These are phyloP conservation scores for Pogona vitticeps DNA, from an alignment of 2,113 vertebrate species.

Conservation along the genomic window DNA sequence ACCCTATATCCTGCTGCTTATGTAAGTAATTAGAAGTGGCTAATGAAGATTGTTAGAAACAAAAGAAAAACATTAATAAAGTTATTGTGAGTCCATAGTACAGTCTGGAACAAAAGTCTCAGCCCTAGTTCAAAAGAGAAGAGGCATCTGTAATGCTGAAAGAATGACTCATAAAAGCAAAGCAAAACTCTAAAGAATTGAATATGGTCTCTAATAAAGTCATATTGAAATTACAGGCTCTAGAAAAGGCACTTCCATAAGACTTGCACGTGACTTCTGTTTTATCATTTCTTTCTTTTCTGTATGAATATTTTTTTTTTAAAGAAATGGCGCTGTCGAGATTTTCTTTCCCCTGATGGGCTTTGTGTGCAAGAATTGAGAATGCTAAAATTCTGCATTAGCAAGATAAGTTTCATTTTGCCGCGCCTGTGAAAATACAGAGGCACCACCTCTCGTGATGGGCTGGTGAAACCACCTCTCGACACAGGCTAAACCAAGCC, in stretches of 20 bases:
- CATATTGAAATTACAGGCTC: background rate
- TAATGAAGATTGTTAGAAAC: background rate
- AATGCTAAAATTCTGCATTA: background rate
- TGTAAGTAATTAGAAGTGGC: background rate
- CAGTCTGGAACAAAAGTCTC: too few species aligned
- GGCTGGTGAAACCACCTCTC: conserved; percentile 18
- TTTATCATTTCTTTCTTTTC: too few species aligned
- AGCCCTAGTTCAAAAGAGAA: too few species aligned
- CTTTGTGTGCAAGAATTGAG: background rate
- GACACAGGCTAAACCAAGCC: conserved; percentile 23
- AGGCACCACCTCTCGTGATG: background rate
- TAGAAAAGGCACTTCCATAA: too few species aligned
- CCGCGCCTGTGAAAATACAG: too few species aligned
- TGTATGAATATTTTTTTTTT: too few species aligned
- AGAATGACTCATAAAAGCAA: background rate
- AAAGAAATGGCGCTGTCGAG: background rate
- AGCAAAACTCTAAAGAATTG: background rate
- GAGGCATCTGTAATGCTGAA: too few species aligned
- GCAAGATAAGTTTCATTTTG: too few species aligned
- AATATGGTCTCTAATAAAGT: background rate
- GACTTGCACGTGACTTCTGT: too few species aligned
- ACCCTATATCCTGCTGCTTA: background rate
- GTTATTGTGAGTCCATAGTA: too few species aligned
- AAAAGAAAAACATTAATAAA: too few species aligned
- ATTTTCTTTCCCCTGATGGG: conserved; percentile 11